phyloP scores from a whole-genome alignment of 2,888 invertebrate species.

The Melangyna quadrimaculata region DNA sequence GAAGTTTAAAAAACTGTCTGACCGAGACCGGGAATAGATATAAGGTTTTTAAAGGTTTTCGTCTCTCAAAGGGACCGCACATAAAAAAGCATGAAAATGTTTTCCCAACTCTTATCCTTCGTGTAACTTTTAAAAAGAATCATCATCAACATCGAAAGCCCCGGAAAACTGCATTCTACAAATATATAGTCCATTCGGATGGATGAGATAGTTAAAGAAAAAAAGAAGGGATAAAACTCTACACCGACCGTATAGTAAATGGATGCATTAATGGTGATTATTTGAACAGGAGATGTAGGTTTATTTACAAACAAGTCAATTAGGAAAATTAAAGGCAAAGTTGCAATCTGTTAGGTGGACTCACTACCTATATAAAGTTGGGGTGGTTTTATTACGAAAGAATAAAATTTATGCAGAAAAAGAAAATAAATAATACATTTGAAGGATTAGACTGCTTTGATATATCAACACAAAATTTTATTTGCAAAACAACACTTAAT shows the following conservation, averaged over 20 bases:
- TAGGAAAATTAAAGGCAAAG: conserved; percentile 68
- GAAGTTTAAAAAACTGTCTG: conserved; percentile 70
- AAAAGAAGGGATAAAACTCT: conserved; percentile 37
- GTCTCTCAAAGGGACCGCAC: conserved; percentile 60
- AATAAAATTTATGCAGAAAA: background rate
- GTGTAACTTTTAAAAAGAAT: conserved; percentile 61
- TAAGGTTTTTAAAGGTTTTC: conserved; percentile 60
- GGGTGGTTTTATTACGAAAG: background rate
- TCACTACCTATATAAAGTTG: too few relatives aligned
- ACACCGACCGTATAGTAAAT: conserved; percentile 56
- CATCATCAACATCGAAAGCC: conserved; percentile 41
- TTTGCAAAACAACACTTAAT: background rate
- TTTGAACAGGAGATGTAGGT: conserved; percentile 67
- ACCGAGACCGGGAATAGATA: conserved; percentile 70
- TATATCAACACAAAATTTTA: background rate
- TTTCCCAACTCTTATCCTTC: conserved; percentile 37
- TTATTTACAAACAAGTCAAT: conserved; percentile 71
- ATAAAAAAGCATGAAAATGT: conserved; percentile 57
- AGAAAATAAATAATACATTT: background rate
- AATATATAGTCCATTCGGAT: background rate
- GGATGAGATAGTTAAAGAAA: background rate
- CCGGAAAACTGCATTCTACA: conserved; percentile 9
- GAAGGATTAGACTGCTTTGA: conserved; percentile 6
- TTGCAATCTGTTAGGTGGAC: conserved; percentile 24
- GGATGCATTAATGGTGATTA: conserved; percentile 71